These are phyloP conservation scores for Mamestra configurata DNA, from an alignment of 1,140 invertebrate genomes.

Conservation along the genomic window DNA sequence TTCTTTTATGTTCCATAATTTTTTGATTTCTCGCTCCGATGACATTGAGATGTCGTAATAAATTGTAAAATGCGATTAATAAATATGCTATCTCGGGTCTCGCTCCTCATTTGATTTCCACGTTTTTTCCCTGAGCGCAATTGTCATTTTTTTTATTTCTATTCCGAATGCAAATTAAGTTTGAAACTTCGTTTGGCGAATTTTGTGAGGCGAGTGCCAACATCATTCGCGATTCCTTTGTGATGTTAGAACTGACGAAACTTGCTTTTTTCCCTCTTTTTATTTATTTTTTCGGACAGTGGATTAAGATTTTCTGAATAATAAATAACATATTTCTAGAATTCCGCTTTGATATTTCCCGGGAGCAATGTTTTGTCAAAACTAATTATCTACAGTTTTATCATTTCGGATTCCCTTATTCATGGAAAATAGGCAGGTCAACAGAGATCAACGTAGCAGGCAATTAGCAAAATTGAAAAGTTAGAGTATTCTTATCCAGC, in stretches of 20 bases:
- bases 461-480: too few relatives aligned
- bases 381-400: neutral
- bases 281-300: slow-evolving; percentile 17
- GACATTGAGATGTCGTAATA: slow-evolving; percentile 27
- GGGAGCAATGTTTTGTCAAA: too few relatives aligned
- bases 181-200: slow-evolving; percentile 71
- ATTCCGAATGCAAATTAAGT: slow-evolving; percentile 75
- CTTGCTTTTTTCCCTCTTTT: slow-evolving; percentile 20
- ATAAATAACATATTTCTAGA: neutral
- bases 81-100: slow-evolving; percentile 54
- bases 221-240: slow-evolving; percentile 42
- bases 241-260: slow-evolving; percentile 37
- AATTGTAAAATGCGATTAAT: slow-evolving; percentile 54
- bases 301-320: neutral
- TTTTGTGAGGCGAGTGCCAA: slow-evolving; percentile 59
- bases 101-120: slow-evolving; percentile 51
- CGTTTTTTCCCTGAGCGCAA: slow-evolving; percentile 58
- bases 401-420: neutral
- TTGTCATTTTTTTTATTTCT: slow-evolving; percentile 71
- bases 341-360: neutral
- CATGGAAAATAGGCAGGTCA: too few relatives aligned
- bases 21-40: slow-evolving; percentile 21
- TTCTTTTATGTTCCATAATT: slow-evolving; percentile 18
- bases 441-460: too few relatives aligned
- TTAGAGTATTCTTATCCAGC: too few relatives aligned